Base-by-base conservation (phyloP, 2,888 invertebrate genomes). In the Pteria penguin region DNA sequence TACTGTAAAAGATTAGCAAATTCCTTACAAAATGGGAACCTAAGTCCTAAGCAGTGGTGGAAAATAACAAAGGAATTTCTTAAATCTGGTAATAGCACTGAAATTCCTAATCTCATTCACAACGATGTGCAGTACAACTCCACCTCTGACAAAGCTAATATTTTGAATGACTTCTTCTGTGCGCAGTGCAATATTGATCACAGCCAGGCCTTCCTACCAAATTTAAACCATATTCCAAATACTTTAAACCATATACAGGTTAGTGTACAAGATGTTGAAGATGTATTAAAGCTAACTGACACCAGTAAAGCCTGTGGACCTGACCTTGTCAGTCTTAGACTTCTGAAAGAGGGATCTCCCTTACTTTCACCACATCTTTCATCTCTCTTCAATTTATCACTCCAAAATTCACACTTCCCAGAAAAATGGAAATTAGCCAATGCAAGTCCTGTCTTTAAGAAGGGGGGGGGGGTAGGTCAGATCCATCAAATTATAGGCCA, bases 281-380 rank as follows among this genome's bases (percentile, higher is more conserved):
- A n/a, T n/a, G n/a, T n/a, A n/a, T n/a, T n/a, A n/a, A n/a, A n/a
- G n/a, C n/a, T n/a, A n/a, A n/a, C n/a, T n/a, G n/a, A n/a, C n/a
- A n/a, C n/a, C n/a, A n/a, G n/a, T n/a, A 75, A 74, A 68, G 71
- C 75, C 5, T 29, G 27, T 26, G 72, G 72, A 1, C 68, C 63
- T 33, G 74, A n/a, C n/a, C n/a, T n/a, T n/a, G n/a, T n/a, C n/a
- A n/a, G n/a, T n/a, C 71, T 61, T 57, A n/a, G n/a, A n/a, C n/a
- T n/a, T n/a, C n/a, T n/a, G n/a, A n/a, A n/a, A n/a, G n/a, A n/a
- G n/a, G n/a, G n/a, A n/a, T n/a, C n/a, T n/a, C 36, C 8, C 33
- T 29, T 74, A 45, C 18, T n/a, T 5, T 4, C 22, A 27, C 63
- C 60, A 5, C 58, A n/a, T n/a, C n/a, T n/a, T n/a, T n/a, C n/a